Evolutionary conservation across 1,140 invertebrate species (phyloP).

Genomic region (Babylonia areolata): DNA sequence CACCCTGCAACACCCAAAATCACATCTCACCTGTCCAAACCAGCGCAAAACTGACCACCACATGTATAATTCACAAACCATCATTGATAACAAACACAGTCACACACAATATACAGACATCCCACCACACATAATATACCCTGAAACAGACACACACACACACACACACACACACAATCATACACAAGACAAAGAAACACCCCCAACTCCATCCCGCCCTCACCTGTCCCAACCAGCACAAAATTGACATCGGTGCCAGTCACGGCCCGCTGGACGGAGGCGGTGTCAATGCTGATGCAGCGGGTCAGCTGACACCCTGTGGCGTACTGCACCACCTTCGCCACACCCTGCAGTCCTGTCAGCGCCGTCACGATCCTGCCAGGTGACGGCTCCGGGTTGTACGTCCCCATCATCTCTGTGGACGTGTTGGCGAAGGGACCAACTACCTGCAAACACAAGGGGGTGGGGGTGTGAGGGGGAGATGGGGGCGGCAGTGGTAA

Average conservation of each 20-base stretch:
- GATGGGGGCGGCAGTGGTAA: background rate
- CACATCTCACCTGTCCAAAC: no score
- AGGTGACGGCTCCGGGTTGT: constrained; percentile 61
- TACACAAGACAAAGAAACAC: no score
- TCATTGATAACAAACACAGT: no score
- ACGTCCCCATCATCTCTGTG: constrained; percentile 70
- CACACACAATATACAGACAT: no score
- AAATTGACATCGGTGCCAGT: constrained; percentile 64
- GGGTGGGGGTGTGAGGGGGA: background rate
- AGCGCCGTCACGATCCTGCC: constrained; percentile 65
- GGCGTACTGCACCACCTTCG: constrained; percentile 47
- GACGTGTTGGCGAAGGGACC: constrained; percentile 74
- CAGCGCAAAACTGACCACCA: no score
- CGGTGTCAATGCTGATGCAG: constrained; percentile 54
- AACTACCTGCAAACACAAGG: constrained; percentile 64
- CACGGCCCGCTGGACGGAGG: constrained; percentile 58
- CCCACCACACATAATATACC: no score
- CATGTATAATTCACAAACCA: no score
- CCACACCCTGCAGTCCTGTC: constrained; percentile 57
- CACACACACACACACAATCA: no score
- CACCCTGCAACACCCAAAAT: no score
- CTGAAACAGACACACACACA: no score
- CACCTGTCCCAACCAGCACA: constrained; percentile 74
- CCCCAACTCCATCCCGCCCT: constrained; percentile 8
- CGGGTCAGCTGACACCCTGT: constrained; percentile 60